These are phyloP conservation scores for Dorcus hopei DNA, from an alignment of 2,888 invertebrate genomes.

Conservation along the genomic window DNA sequence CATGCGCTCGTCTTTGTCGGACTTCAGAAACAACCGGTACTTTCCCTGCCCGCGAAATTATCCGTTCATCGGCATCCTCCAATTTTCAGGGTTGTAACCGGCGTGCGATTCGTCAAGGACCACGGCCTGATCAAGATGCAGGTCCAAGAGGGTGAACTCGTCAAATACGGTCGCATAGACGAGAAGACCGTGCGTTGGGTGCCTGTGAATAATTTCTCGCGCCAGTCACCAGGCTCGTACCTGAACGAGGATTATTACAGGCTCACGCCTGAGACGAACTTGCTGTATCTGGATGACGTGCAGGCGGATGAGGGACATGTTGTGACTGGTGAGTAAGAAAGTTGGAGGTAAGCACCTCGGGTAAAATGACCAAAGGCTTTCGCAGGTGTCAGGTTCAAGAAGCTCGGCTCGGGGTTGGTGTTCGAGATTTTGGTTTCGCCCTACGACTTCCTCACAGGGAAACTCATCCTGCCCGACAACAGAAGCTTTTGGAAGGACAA, in stretches of 20 bases:
- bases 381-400: constrained; percentile 67
- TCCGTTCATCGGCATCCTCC: background rate
- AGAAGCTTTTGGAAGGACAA: constrained; percentile 80
- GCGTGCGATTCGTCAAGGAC: constrained; percentile 68
- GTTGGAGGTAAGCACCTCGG: constrained; percentile 44
- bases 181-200: constrained; percentile 63
- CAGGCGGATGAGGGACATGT: constrained; percentile 65
- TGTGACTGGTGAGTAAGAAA: constrained; percentile 61
- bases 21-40: constrained; percentile 38
- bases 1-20: constrained; percentile 42
- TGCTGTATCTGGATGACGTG: constrained; percentile 79
- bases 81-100: constrained; percentile 70
- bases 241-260: constrained; percentile 74
- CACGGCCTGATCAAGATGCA: constrained; percentile 79
- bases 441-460: constrained; percentile 74
- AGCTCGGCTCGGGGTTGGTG: constrained; percentile 79
- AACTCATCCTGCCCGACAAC: constrained; percentile 56
- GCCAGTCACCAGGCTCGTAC: constrained; percentile 54
- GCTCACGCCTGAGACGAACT: constrained; percentile 70
- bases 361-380: constrained; percentile 6
- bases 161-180: constrained; percentile 64
- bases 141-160: constrained; percentile 70
- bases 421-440: constrained; percentile 77
- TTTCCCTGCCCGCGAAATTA: constrained; percentile 16
- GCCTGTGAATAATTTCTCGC: constrained; percentile 61